Percentiles rank a stretch among this genome's conserved stretches.
These are phyloP conservation scores for Olivierus martensii DNA, from an alignment of 1,140 invertebrate species.

Conservation along the genomic window DNA sequence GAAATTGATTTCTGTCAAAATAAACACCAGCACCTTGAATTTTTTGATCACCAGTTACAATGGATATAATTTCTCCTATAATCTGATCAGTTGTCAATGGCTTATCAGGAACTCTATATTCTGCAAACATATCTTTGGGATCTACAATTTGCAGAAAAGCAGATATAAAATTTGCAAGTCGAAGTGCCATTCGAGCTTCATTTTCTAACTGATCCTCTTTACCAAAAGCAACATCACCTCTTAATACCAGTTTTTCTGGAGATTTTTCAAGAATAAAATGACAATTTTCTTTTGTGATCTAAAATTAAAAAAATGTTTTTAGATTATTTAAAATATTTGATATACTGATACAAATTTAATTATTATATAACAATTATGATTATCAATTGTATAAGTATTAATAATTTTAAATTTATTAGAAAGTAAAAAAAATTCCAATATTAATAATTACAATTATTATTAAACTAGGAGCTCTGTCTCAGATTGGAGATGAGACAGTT, in stretches of 20 bases:
- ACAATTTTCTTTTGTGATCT: slow-evolving; percentile 16
- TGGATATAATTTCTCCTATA: slow-evolving; percentile 79
- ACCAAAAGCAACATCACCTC: slow-evolving; percentile 71
- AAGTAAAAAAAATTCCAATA: too few species aligned
- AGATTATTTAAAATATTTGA: too few species aligned
- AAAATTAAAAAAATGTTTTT: slow-evolving; percentile 1
- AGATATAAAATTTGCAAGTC: slow-evolving; percentile 62
- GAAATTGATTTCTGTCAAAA: slow-evolving; percentile 94
- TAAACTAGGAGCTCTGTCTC: too few species aligned
- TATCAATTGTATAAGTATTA: too few species aligned
- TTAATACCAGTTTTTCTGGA: slow-evolving; percentile 54
- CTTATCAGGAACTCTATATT: slow-evolving; percentile 71
- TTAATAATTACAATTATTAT: too few species aligned
- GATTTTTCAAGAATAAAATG: slow-evolving; percentile 23
- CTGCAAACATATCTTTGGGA: slow-evolving; percentile 79
- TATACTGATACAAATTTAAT: too few species aligned
- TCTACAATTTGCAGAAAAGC: slow-evolving; percentile 59
- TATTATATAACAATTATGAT: too few species aligned
- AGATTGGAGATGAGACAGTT: too few species aligned
- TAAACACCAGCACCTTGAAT: slow-evolving; percentile 84
- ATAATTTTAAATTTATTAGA: too few species aligned
- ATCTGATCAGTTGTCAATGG: slow-evolving; percentile 85
- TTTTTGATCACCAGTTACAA: slow-evolving; percentile 74
- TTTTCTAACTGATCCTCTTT: slow-evolving; percentile 80
- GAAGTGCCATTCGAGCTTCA: slow-evolving; percentile 86